phyloP scores from a whole-genome alignment of 1,140 invertebrate genomes.

The Antheraea mylitta region DNA sequence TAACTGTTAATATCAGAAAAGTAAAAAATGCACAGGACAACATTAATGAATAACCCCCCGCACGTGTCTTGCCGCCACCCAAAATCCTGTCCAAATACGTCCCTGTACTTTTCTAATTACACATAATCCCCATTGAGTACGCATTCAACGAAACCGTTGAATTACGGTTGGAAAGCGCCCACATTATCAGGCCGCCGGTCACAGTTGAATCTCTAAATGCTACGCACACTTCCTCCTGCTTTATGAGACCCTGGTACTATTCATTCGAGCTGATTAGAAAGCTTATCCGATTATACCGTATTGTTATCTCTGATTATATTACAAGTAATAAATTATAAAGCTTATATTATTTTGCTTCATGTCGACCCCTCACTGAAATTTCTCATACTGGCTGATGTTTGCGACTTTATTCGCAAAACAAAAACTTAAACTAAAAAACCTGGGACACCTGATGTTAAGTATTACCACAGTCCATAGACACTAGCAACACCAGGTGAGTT shows the following conservation, averaged over 20 bases:
- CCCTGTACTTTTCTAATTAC: not conserved
- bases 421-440: too few relatives aligned
- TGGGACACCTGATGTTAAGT: too few relatives aligned
- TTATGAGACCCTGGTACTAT: slow-evolving; percentile 18
- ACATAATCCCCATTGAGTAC: not conserved
- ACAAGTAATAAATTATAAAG: not conserved
- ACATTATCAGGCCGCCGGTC: slow-evolving; percentile 10
- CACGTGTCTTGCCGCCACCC: not conserved
- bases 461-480: too few relatives aligned
- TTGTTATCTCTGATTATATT: not conserved
- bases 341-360: not conserved
- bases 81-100: not conserved
- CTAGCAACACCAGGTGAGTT: too few relatives aligned
- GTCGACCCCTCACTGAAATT: not conserved
- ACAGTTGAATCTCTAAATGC: slow-evolving; percentile 31
- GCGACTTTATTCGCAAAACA: too few relatives aligned
- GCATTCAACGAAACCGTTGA: not conserved
- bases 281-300: slow-evolving; percentile 1
- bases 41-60: too few relatives aligned
- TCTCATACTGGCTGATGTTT: too few relatives aligned
- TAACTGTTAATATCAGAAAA: too few relatives aligned
- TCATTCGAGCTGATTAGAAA: not conserved
- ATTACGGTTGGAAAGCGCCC: slow-evolving; percentile 1
- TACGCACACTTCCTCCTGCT: slow-evolving; percentile 22
- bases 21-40: too few relatives aligned